phyloP scores from a whole-genome alignment of 1,140 invertebrate genomes.

The Copidosoma floridanum region DNA sequence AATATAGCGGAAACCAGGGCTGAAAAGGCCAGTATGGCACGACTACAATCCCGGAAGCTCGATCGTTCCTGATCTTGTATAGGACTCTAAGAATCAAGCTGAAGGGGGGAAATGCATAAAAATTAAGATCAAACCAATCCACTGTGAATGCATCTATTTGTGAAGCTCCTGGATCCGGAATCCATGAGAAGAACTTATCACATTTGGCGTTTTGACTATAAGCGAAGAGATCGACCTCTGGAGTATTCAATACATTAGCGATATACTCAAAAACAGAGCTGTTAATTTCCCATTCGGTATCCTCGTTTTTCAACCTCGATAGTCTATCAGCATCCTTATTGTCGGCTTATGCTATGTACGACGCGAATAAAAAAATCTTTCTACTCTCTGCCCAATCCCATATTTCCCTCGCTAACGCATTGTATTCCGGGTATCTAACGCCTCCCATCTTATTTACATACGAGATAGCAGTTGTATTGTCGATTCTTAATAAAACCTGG shows the following conservation, averaged over 20 bases:
- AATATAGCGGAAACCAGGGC: slow-evolving; percentile 10
- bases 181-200: neutral
- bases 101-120: neutral
- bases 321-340: slow-evolving; percentile 27
- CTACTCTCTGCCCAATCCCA: slow-evolving; percentile 12
- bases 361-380: slow-evolving; percentile 38
- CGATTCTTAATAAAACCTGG: slow-evolving; percentile 8
- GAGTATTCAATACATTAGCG: neutral
- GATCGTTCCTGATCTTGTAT: slow-evolving; percentile 1
- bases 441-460: slow-evolving; percentile 14
- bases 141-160: neutral
- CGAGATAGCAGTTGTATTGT: slow-evolving; percentile 15
- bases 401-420: neutral
- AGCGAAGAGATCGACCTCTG: slow-evolving; percentile 1
- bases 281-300: neutral
- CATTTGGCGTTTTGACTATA: neutral
- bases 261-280: neutral
- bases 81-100: neutral
- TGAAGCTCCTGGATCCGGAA: neutral
- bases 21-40: slow-evolving; percentile 25
- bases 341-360: slow-evolving; percentile 42
- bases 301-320: neutral
- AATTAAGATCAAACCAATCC: neutral
- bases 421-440: neutral
- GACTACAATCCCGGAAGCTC: slow-evolving; percentile 29